Evolutionary conservation across 1,140 invertebrate genomes (phyloP).

Genomic region (Bombus terrestris): DNA sequence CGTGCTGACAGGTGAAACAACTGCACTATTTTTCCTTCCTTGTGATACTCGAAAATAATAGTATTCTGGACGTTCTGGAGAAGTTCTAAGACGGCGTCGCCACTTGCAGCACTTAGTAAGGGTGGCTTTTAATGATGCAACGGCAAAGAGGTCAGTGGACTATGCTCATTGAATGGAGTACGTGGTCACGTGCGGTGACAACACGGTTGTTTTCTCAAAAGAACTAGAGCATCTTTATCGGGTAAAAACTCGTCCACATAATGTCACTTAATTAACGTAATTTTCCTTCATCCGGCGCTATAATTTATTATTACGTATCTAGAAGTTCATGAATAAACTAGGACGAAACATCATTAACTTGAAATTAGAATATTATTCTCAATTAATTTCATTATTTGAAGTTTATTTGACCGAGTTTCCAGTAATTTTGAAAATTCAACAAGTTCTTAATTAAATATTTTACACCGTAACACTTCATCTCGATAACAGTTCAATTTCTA

Average conservation of each 20-base stretch:
- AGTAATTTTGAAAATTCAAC: no score
- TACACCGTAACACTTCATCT: no score
- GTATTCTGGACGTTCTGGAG: slow-evolving; percentile 1
- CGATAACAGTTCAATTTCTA: no score
- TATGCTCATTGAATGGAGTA: slow-evolving; percentile 26
- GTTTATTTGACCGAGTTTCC: no score
- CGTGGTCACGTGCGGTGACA: slow-evolving; percentile 16
- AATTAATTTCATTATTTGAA: no score
- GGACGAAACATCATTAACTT: not conserved
- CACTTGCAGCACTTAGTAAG: not conserved
- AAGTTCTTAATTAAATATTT: no score
- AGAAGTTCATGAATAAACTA: not conserved
- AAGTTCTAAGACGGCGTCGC: not conserved
- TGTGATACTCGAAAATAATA: slow-evolving; percentile 25
- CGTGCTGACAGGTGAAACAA: not conserved
- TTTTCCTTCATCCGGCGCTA: not conserved
- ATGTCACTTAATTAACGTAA: not conserved
- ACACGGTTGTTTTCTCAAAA: not conserved
- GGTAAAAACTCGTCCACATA: not conserved
- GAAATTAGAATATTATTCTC: no score
- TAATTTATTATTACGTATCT: not conserved
- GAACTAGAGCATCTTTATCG: not conserved
- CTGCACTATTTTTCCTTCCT: not conserved
- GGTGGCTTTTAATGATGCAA: slow-evolving; percentile 29
- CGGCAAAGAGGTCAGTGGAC: slow-evolving; percentile 26